Base-by-base conservation (phyloP, 2,113 vertebrate genomes). In the Spea bombifrons region DNA sequence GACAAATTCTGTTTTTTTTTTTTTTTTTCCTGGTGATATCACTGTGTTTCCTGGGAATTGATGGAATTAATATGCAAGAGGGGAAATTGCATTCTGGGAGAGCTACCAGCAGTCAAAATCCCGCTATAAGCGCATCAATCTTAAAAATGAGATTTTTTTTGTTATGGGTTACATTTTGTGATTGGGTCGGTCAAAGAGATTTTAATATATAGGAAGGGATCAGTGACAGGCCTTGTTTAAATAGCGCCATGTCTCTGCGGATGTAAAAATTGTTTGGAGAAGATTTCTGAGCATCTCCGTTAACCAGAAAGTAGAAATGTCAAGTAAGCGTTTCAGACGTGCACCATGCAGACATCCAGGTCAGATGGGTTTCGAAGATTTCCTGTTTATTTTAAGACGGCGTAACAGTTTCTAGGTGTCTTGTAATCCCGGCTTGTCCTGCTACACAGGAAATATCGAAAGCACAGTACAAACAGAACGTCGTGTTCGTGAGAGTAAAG, bases 251-350 rank as follows among this genome's bases (percentile, higher is more conserved):
- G 61, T 53, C 71, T 80, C 71, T 15, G 47, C 9, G 49, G 71
- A 57, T 67, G 73, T 67, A 74, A 61, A 71, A 57, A 80, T 68
- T 80, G 59, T 74, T 74, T 80, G 64, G 64, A 63, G 52, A 73
- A 49, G 77, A 73, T 74, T 80, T 61, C 78, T 61, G 71, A 73
- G 64, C 72, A 15, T n/a, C 59, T 77, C 53, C 59, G 61, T 59
- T 72, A 72, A 72, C 59, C 48, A 78, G 57, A 71, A 78, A 79
- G 66, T 55, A 80, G 78, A 80, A 80, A 80, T 80, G 78, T 80
- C 78, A 80, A 74, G 78, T 59, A 73, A 80, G 71, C 78, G 44
- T 68, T 80, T 67, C 71, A 74, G 63, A 50, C 52, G 64, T 16
- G 64, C 17, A 68, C 71, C 73, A 44, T 80, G 78, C 50, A 80